These are phyloP conservation scores for Tetrapedia diversipes DNA, from an alignment of 2,888 invertebrate genomes.

Conservation along the genomic window DNA sequence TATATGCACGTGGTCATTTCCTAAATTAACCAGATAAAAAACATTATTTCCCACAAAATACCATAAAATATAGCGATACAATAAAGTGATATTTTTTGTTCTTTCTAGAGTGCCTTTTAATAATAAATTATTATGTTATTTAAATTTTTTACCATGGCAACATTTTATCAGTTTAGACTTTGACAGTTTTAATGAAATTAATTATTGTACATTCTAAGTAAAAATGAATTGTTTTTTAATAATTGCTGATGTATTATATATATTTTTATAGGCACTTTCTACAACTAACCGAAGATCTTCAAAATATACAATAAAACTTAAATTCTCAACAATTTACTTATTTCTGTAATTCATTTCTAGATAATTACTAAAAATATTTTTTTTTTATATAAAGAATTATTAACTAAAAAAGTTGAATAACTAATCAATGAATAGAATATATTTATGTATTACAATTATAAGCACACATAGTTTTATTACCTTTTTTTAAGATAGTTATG, in stretches of 20 bases:
- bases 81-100: constrained; percentile 22
- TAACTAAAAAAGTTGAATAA: constrained; percentile 1
- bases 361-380: constrained; percentile 13
- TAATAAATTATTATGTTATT: constrained; percentile 34
- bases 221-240: constrained; percentile 35
- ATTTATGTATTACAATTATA: constrained; percentile 32
- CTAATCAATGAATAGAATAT: constrained; percentile 30
- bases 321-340: constrained; percentile 40
- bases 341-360: constrained; percentile 37
- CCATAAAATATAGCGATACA: constrained; percentile 28
- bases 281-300: constrained; percentile 74
- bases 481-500: constrained; percentile 30
- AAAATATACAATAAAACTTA: constrained; percentile 47
- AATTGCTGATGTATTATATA: constrained; percentile 66
- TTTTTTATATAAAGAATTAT: constrained; percentile 29
- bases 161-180: constrained; percentile 67
- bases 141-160: constrained; percentile 71
- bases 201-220: constrained; percentile 20
- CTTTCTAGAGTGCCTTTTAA: constrained; percentile 37
- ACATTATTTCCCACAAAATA: constrained; percentile 26
- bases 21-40: constrained; percentile 35
- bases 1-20: constrained; percentile 40
- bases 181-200: constrained; percentile 55
- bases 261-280: constrained; percentile 80
- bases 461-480: constrained; percentile 40